Conservation (phyloP, 2,113 vertebrate genomes). For the Cairina moschata region DNA sequence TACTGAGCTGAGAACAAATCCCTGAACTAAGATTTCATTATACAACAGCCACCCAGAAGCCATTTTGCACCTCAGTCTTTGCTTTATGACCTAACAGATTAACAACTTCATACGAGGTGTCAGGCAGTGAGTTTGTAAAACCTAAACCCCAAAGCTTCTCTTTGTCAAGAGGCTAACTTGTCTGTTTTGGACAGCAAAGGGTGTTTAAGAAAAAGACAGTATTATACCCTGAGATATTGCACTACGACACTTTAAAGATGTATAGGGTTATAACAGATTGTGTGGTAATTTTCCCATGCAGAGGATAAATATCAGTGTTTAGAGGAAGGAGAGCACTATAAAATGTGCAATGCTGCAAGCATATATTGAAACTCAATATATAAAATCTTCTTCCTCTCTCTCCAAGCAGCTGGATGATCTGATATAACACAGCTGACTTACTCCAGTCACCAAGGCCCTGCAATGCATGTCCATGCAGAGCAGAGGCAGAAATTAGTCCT, state of each 20-base stretch:
- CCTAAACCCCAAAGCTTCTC: not conserved
- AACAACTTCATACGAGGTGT: not conserved
- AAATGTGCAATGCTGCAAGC: not conserved
- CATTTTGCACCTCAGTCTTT: slow-evolving; percentile 1
- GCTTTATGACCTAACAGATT: slow-evolving; percentile 40
- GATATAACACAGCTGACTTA: not conserved
- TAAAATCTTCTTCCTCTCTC: not conserved
- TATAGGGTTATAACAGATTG: not conserved
- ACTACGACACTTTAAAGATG: not conserved
- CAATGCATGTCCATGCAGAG: not conserved
- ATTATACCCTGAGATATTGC: not conserved
- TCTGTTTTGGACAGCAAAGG: not conserved
- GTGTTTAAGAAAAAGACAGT: not conserved
- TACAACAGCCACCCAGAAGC: slow-evolving; percentile 46
- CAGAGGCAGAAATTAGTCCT: not conserved
- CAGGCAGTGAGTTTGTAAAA: not conserved
- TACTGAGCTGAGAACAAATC: slow-evolving; percentile 17
- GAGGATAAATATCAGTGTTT: not conserved
- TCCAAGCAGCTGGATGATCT: not conserved
- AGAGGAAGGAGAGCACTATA: not conserved
- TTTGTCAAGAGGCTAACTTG: not conserved
- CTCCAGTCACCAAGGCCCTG: not conserved
- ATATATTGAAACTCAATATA: not conserved
- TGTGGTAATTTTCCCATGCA: not conserved
- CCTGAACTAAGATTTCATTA: slow-evolving; percentile 47